phyloP scores from a whole-genome alignment of 2,797 vertebrate species.

The Acanthis flammea region DNA sequence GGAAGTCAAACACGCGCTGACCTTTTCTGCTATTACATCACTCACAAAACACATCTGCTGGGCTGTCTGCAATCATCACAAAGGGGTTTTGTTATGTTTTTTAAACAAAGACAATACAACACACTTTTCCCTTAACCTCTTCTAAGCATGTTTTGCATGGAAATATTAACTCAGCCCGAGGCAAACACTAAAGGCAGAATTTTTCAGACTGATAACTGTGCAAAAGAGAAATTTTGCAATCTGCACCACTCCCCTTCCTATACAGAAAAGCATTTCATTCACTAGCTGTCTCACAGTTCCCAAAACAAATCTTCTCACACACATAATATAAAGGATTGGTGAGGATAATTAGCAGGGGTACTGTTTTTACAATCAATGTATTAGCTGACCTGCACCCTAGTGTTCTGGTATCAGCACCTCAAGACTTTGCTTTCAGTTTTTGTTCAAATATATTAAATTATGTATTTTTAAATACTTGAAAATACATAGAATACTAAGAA shows the following conservation, averaged over 20 bases:
- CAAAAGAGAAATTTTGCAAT: background rate
- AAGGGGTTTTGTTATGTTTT: background rate
- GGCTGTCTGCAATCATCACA: background rate
- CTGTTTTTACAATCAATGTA: background rate
- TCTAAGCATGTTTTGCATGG: background rate
- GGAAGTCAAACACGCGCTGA: background rate
- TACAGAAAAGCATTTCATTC: background rate
- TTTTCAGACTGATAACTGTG: background rate
- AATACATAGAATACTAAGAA: background rate
- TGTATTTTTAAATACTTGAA: background rate
- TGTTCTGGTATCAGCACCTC: background rate
- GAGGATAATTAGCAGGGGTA: background rate
- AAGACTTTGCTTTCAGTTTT: background rate
- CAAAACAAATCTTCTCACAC: background rate
- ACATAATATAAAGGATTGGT: background rate
- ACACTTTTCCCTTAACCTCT: background rate
- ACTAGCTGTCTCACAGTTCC: background rate
- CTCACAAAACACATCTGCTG: conserved; percentile 49
- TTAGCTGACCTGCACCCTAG: background rate
- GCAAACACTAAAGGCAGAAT: background rate
- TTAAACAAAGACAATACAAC: background rate
- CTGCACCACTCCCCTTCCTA: background rate
- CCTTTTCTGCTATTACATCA: conserved; percentile 50
- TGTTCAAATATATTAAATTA: background rate
- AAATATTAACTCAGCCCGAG: background rate